phyloP scores from a whole-genome alignment of 2,888 invertebrate genomes.

The Hemithea aestivaria region DNA sequence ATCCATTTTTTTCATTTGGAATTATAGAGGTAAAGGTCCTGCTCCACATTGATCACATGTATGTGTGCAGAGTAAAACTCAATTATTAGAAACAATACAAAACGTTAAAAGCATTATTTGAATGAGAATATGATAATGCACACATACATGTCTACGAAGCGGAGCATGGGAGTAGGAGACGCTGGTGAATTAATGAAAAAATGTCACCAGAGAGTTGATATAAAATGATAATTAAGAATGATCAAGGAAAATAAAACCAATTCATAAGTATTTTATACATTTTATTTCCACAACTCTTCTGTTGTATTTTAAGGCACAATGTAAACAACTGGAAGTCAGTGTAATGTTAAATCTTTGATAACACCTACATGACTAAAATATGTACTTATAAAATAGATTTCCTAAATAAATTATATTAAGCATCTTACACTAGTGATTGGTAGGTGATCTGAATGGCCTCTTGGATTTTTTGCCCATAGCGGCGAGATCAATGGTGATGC shows the following conservation, averaged over 20 bases:
- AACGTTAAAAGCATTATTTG: too few species aligned
- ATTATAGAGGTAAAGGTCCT: too few species aligned
- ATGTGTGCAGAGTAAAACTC: too few species aligned
- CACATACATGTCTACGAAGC: too few species aligned
- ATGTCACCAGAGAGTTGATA: too few species aligned
- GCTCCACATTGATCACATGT: too few species aligned
- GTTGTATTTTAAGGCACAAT: constrained; percentile 38
- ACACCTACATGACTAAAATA: constrained; percentile 51
- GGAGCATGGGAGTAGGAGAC: too few species aligned
- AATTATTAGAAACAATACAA: too few species aligned
- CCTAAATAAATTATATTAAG: constrained; percentile 65
- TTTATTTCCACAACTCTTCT: constrained; percentile 44
- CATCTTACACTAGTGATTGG: constrained; percentile 63
- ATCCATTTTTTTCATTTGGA: too few species aligned
- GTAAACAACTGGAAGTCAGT: constrained; percentile 35
- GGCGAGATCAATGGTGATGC: constrained; percentile 84
- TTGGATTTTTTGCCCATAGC: constrained; percentile 85
- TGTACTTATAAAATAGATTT: constrained; percentile 54
- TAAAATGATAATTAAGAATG: not conserved
- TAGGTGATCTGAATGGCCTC: constrained; percentile 80
- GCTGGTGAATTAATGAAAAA: too few species aligned
- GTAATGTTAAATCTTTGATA: constrained; percentile 39
- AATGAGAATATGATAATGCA: too few species aligned
- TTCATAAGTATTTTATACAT: constrained; percentile 19
- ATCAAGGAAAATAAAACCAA: constrained; percentile 9